Conservation (phyloP, 2,888 invertebrate species). For the Panzeria rudis region DNA sequence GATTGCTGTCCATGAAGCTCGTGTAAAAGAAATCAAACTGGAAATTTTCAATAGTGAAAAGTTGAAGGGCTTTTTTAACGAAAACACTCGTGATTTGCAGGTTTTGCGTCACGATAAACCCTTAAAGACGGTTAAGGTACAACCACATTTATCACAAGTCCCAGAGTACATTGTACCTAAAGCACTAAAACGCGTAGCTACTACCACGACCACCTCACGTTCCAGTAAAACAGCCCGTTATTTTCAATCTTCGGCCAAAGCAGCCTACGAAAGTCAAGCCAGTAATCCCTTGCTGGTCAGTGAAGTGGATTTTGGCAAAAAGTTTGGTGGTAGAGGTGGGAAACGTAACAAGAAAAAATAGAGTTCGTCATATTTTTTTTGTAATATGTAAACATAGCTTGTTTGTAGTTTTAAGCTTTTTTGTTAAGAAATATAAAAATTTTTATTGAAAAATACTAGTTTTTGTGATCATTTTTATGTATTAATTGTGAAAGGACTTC, state of each 20-base stretch:
- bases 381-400: not conserved
- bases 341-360: constrained; percentile 71
- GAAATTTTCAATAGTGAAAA: constrained; percentile 97
- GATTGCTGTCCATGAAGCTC: constrained; percentile 96
- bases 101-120: constrained; percentile 94
- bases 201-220: constrained; percentile 53
- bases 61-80: constrained; percentile 95
- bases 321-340: constrained; percentile 73
- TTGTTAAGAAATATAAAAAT: not conserved
- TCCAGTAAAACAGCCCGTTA: constrained; percentile 70
- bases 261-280: constrained; percentile 79
- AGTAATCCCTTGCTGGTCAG: constrained; percentile 82
- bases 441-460: too few species aligned
- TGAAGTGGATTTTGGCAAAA: constrained; percentile 81
- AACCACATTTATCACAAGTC: constrained; percentile 94
- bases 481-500: too few species aligned
- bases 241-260: constrained; percentile 78
- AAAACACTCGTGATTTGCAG: constrained; percentile 94
- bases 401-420: constrained; percentile 36
- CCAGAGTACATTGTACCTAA: constrained; percentile 96
- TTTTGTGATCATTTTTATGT: too few species aligned
- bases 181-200: constrained; percentile 88
- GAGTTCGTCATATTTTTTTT: not conserved
- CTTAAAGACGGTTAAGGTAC: constrained; percentile 92
- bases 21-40: constrained; percentile 96